phyloP scores from a whole-genome alignment of 2,113 vertebrate species.

The Myodes glareolus region DNA sequence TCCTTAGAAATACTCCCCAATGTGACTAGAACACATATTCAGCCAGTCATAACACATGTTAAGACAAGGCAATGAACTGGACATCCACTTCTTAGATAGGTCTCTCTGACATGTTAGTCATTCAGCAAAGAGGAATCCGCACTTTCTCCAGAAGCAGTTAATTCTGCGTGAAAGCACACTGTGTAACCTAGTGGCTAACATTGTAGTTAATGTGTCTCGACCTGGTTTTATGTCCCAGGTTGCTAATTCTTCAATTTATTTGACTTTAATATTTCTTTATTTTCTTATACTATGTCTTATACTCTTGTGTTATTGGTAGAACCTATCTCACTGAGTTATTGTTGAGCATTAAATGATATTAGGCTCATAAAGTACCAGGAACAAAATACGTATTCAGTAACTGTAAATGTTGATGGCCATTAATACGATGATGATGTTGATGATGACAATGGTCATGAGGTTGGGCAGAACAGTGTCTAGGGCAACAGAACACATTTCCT shows the following conservation, averaged over 20 bases:
- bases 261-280: neutral
- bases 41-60: neutral
- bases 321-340: neutral
- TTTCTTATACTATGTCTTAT: neutral
- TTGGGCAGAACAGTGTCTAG: neutral
- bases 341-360: neutral
- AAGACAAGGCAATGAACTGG: neutral
- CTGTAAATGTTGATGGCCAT: neutral
- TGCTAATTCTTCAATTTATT: neutral
- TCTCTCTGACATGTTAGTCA: neutral
- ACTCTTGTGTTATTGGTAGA: neutral
- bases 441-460: neutral
- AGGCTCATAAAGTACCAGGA: neutral
- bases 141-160: neutral
- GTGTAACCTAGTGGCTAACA: neutral
- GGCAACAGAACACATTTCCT: neutral
- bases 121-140: neutral
- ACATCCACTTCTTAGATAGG: neutral
- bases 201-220: neutral
- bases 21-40: neutral
- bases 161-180: neutral
- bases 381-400: neutral
- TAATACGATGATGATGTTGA: neutral
- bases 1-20: neutral
- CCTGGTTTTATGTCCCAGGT: conserved; percentile 27